These are phyloP conservation scores for Palythoa caribaeorum DNA, from an alignment of 92 coral and sea anemone species.

Conservation along the genomic window DNA sequence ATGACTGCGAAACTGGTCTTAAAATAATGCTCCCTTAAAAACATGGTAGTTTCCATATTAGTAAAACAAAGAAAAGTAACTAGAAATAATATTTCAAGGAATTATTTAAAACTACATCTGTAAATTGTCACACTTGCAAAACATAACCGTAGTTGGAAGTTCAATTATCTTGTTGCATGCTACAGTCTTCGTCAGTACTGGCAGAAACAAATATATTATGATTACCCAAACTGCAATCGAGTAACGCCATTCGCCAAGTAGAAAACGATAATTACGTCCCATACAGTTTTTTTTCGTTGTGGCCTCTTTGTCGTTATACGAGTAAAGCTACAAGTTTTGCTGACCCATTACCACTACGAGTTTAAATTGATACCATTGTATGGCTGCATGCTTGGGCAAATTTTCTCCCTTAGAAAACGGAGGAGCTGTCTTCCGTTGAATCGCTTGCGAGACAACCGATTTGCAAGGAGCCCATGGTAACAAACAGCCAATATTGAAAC, in stretches of 20 bases:
- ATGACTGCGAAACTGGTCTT: neutral
- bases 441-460: constrained; percentile 19
- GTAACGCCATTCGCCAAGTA: neutral
- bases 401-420: constrained; percentile 47
- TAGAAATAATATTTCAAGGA: too few relatives aligned
- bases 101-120: neutral
- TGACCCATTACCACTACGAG: constrained; percentile 64
- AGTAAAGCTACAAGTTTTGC: constrained; percentile 10
- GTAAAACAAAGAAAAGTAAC: neutral
- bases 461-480: constrained; percentile 52
- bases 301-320: neutral
- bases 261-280: neutral
- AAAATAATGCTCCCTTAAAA: too few relatives aligned
- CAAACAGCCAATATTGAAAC: constrained; percentile 46
- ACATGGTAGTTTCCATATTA: neutral
- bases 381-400: constrained; percentile 64
- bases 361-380: constrained; percentile 60
- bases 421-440: constrained; percentile 47
- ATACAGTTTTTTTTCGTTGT: neutral
- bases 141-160: neutral
- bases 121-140: neutral
- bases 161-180: neutral
- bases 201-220: neutral
- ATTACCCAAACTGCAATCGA: neutral
- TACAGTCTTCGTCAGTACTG: neutral